Evolutionary conservation across 1,140 invertebrate species (phyloP).

Genomic region (Calephelis virginiensis): DNA sequence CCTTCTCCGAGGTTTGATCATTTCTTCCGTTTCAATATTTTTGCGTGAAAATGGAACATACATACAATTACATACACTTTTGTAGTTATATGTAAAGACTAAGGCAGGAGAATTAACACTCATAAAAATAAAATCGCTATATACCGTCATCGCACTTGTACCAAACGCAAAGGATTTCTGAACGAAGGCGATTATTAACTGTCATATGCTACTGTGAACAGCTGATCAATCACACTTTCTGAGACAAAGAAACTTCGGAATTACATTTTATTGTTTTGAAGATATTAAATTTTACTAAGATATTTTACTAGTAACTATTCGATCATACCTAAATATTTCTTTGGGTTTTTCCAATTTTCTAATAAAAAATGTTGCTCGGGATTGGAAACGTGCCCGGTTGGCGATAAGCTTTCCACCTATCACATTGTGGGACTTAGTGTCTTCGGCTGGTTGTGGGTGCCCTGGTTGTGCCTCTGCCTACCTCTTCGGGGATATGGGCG

Average conservation of each 20-base stretch:
- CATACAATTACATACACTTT: not conserved
- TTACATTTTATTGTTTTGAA: constrained; percentile 8
- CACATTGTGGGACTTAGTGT: no score
- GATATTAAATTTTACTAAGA: not conserved
- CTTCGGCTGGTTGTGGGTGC: no score
- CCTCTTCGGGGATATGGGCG: no score
- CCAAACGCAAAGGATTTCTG: constrained; percentile 33
- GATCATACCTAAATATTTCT: not conserved
- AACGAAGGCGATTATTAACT: constrained; percentile 65
- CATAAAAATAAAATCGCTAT: constrained; percentile 5
- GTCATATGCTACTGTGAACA: constrained; percentile 60
- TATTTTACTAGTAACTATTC: not conserved
- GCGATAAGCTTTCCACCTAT: no score
- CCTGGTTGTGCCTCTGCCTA: no score
- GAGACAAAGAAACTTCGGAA: not conserved
- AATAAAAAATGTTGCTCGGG: no score
- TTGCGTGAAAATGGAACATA: no score
- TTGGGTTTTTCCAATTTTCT: no score
- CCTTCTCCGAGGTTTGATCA: no score
- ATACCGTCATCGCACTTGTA: constrained; percentile 28
- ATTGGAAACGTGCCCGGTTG: no score
- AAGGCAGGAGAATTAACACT: not conserved
- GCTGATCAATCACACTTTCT: constrained; percentile 57
- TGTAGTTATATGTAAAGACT: not conserved
- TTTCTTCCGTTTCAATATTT: no score